These are phyloP conservation scores for Tiaroga cobitis DNA, from an alignment of 2,797 vertebrate species.

Conservation along the genomic window DNA sequence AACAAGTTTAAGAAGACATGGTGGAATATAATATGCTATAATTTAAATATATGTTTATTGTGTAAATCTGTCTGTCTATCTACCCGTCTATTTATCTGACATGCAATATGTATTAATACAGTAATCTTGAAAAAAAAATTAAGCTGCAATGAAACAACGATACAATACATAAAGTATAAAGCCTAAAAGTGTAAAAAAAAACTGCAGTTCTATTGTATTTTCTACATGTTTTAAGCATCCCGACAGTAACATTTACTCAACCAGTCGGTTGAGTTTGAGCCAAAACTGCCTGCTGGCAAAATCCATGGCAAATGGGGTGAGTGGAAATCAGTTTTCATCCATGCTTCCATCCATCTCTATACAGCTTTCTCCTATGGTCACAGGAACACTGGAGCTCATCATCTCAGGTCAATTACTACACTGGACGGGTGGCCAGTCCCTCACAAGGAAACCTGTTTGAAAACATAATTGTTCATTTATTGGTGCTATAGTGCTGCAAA, in stretches of 20 bases:
- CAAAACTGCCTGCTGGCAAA: background rate
- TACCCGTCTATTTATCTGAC: background rate
- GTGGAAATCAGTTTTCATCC: background rate
- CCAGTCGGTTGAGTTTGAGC: background rate
- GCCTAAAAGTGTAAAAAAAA: background rate
- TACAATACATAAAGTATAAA: too few relatives aligned
- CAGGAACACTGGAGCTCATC: background rate
- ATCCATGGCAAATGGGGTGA: background rate
- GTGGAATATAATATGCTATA: background rate
- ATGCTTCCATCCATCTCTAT: background rate
- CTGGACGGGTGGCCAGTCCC: background rate
- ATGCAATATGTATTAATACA: background rate
- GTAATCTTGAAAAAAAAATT: background rate
- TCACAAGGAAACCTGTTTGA: background rate
- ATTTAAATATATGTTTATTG: background rate
- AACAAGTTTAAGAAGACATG: background rate
- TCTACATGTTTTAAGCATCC: background rate
- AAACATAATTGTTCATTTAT: background rate
- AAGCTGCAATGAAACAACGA: too few relatives aligned
- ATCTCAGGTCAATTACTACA: background rate
- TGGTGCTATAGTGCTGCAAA: background rate
- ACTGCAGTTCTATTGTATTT: background rate
- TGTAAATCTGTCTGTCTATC: background rate
- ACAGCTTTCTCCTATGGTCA: background rate
- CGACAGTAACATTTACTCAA: background rate